phyloP scores from a whole-genome alignment of 2,888 invertebrate species.

The Diploptera punctata region DNA sequence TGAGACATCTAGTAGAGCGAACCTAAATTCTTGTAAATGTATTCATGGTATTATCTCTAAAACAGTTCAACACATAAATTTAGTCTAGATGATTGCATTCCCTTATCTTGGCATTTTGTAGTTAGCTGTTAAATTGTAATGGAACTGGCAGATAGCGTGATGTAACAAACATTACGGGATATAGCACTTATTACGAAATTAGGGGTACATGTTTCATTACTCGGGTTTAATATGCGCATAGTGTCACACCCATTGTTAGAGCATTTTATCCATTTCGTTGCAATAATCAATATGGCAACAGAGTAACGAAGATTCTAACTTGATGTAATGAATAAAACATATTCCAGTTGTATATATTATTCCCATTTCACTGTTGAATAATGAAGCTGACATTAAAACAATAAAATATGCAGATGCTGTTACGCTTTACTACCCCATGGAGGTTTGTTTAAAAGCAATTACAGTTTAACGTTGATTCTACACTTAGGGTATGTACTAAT shows the following conservation, averaged over 20 bases:
- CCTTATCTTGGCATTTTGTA: too few relatives aligned
- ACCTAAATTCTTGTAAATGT: too few relatives aligned
- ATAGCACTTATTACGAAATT: too few relatives aligned
- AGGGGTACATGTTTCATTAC: neutral
- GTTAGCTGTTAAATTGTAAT: too few relatives aligned
- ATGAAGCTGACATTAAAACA: too few relatives aligned
- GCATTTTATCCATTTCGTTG: neutral
- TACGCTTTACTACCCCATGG: neutral
- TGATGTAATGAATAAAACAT: neutral
- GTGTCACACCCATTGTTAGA: neutral
- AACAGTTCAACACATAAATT: too few relatives aligned
- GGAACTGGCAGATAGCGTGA: too few relatives aligned
- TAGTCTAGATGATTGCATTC: too few relatives aligned
- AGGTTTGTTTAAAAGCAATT: constrained; percentile 1
- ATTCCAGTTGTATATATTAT: neutral
- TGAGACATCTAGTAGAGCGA: too few relatives aligned
- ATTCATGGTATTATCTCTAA: too few relatives aligned
- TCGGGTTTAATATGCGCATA: neutral
- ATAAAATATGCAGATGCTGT: neutral
- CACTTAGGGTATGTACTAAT: too few relatives aligned
- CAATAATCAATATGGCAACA: neutral
- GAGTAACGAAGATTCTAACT: neutral
- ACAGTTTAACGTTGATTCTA: neutral
- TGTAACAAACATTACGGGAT: too few relatives aligned
- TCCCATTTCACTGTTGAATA: neutral